These are phyloP conservation scores for Dolichopus griseipennis DNA, from an alignment of 2,888 invertebrate species.

Conservation along the genomic window DNA sequence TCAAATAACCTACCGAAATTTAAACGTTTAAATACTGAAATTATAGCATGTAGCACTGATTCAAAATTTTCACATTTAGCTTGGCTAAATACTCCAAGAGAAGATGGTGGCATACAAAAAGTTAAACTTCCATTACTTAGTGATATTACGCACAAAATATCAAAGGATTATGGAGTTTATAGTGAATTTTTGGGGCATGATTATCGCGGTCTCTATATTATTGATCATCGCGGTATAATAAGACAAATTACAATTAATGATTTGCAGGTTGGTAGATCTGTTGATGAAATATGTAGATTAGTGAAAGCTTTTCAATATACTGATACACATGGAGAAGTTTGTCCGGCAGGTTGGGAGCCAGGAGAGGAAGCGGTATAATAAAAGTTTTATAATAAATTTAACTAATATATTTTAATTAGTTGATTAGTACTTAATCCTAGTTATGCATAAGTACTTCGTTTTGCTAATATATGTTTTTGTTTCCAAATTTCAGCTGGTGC, in stretches of 20 bases:
- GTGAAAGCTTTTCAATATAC: constrained; percentile 90
- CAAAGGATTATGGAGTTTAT: constrained; percentile 84
- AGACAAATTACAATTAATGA: constrained; percentile 92
- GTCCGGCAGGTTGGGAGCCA: constrained; percentile 76
- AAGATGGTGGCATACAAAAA: constrained; percentile 76
- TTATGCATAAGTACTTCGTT: too few species aligned
- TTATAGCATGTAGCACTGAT: constrained; percentile 76
- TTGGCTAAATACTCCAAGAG: constrained; percentile 76
- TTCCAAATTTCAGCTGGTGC: too few species aligned
- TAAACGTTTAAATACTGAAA: constrained; percentile 62
- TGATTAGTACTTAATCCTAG: too few species aligned
- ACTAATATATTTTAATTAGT: too few species aligned
- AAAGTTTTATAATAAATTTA: too few species aligned
- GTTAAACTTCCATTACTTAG: constrained; percentile 77
- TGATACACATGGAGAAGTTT: constrained; percentile 82
- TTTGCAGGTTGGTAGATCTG: constrained; percentile 77
- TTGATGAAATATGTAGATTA: constrained; percentile 79
- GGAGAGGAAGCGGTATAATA: constrained; percentile 77
- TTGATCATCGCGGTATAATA: constrained; percentile 73
- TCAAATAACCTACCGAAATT: constrained; percentile 73
- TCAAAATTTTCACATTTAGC: constrained; percentile 79
- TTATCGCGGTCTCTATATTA: constrained; percentile 72
- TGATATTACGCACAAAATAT: constrained; percentile 75
- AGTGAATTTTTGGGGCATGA: constrained; percentile 80
- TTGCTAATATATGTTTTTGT: too few species aligned